Evolutionary conservation across 2,888 invertebrate genomes (phyloP).

Genomic region (Pinctada fucata): DNA sequence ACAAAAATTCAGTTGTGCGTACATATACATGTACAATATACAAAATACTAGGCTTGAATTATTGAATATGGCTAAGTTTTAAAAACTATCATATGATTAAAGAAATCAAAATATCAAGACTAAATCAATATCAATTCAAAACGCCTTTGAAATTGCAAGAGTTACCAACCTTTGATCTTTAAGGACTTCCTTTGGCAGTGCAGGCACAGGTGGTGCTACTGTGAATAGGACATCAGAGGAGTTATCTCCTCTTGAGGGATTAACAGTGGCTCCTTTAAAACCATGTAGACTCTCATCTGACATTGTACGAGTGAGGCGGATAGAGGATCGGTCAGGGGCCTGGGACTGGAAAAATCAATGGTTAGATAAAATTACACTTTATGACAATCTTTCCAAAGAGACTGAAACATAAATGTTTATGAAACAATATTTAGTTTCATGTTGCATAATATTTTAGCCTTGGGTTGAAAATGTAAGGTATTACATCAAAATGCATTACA

Average conservation of each 20-base stretch:
- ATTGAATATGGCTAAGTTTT: not conserved
- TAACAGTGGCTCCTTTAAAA: constrained; percentile 53
- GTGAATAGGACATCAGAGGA: constrained; percentile 51
- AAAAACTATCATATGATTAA: too few species aligned
- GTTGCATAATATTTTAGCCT: too few species aligned
- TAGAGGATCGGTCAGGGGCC: constrained; percentile 47
- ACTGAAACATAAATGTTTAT: not conserved
- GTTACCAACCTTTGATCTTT: constrained; percentile 21
- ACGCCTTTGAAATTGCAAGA: not conserved
- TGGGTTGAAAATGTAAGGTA: too few species aligned
- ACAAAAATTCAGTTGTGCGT: too few species aligned
- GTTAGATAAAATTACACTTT: too few species aligned
- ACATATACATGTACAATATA: too few species aligned
- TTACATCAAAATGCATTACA: too few species aligned
- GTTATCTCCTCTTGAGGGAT: constrained; percentile 38
- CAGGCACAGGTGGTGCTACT: constrained; percentile 30
- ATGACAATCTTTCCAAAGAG: too few species aligned
- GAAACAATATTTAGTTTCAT: not conserved
- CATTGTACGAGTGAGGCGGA: constrained; percentile 71
- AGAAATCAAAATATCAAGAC: not conserved
- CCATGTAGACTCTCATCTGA: constrained; percentile 75
- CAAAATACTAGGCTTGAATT: not conserved
- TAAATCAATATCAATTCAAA: not conserved
- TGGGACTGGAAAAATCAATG: constrained; percentile 35
- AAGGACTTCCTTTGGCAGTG: constrained; percentile 24